Conservation (phyloP, 2,888 invertebrate genomes). For the Meiosimyza platycephala region DNA sequence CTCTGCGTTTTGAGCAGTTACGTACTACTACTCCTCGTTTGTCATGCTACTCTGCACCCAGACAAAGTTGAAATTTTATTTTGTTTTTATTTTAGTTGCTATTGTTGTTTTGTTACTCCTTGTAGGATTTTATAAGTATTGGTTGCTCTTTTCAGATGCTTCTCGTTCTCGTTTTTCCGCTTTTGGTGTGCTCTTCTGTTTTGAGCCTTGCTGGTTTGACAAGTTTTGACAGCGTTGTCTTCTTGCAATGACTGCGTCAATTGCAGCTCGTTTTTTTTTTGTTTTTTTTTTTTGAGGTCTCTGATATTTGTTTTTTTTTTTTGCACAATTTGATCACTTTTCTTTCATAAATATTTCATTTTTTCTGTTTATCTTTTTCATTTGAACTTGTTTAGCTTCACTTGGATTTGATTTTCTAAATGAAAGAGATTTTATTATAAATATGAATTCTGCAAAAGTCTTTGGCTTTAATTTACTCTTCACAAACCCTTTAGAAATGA, state of each 20-base stretch:
- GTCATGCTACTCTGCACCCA: too few species aligned
- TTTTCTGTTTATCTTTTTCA: slow-evolving; percentile 37
- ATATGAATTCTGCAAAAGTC: too few species aligned
- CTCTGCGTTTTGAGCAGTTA: too few species aligned
- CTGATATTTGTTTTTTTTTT: slow-evolving; percentile 16
- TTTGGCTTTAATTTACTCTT: too few species aligned
- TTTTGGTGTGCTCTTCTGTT: slow-evolving; percentile 22
- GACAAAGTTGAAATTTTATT: slow-evolving; percentile 27
- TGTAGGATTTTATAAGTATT: slow-evolving; percentile 31
- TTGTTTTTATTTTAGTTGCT: slow-evolving; percentile 24
- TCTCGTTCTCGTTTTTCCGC: slow-evolving; percentile 25
- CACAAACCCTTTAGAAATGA: too few species aligned
- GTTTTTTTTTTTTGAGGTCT: slow-evolving; percentile 2
- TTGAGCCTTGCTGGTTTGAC: slow-evolving; percentile 41
- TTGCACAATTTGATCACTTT: slow-evolving; percentile 16
- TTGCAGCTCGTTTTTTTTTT: slow-evolving; percentile 29
- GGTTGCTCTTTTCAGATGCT: slow-evolving; percentile 26
- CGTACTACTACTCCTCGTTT: too few species aligned
- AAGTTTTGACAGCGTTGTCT: slow-evolving; percentile 46
- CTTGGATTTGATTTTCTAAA: slow-evolving; percentile 8
- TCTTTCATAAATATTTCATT: slow-evolving; percentile 25
- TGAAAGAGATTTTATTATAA: not conserved
- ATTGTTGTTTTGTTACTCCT: slow-evolving; percentile 12
- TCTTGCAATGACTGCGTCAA: slow-evolving; percentile 39
- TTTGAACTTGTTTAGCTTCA: slow-evolving; percentile 46